A percentile compares a stretch with the other conserved stretches of the same genome.
Conservation (phyloP, 2,888 invertebrate genomes). For the Drosophila mulleri region DNA sequence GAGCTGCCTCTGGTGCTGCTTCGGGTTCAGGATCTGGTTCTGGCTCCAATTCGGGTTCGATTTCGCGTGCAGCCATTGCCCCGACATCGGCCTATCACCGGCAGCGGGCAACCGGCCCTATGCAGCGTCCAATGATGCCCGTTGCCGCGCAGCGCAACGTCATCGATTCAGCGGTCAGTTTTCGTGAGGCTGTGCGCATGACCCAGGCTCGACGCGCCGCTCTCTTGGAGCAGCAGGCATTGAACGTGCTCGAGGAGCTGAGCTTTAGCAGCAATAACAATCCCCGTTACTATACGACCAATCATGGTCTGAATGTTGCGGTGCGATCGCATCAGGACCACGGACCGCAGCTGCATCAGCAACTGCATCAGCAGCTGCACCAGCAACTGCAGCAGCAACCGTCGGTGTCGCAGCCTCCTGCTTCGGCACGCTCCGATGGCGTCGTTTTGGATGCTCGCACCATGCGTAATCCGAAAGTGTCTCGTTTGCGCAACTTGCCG, state of each 20-base stretch:
- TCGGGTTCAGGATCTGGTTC: background rate
- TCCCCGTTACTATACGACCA: background rate
- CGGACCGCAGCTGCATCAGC: background rate
- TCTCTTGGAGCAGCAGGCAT: conserved; percentile 12
- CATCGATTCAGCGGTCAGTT: background rate
- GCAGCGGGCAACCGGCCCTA: background rate
- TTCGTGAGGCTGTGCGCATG: conserved; percentile 8
- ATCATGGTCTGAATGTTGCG: background rate
- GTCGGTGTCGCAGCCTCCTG: background rate
- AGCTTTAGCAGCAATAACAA: background rate
- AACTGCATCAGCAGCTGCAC: background rate
- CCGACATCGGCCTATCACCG: background rate
- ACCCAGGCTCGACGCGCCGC: background rate
- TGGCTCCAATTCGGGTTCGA: background rate
- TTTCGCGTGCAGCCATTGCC: background rate
- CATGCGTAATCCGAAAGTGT: background rate
- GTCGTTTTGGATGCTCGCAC: background rate
- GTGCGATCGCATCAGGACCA: background rate
- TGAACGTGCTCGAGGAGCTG: conserved; percentile 12
- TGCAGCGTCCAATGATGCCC: background rate
- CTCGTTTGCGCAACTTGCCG: background rate
- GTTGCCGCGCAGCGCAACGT: background rate
- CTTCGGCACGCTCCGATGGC: background rate
- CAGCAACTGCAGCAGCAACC: background rate
- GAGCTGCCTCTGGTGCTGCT: background rate